phyloP scores from a whole-genome alignment of 1,140 invertebrate species.

The Atta colombica region DNA sequence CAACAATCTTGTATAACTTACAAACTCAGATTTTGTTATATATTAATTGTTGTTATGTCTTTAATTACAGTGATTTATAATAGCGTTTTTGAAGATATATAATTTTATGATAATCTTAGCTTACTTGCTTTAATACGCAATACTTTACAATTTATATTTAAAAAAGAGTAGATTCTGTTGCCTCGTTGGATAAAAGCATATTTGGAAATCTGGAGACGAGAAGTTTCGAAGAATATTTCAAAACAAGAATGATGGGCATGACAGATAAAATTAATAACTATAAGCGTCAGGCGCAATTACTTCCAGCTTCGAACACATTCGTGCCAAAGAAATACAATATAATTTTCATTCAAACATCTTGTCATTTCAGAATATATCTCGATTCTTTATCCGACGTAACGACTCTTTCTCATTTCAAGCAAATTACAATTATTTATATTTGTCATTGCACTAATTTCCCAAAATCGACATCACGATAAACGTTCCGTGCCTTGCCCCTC shows the following conservation, averaged over 20 bases:
- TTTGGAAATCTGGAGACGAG: slow-evolving; percentile 4
- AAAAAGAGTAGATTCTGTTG: slow-evolving; percentile 24
- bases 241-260: slow-evolving; percentile 42
- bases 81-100: neutral
- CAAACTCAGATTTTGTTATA: neutral
- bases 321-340: neutral
- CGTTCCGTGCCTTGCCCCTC: neutral
- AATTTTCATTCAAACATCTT: neutral
- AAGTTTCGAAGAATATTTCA: slow-evolving; percentile 39
- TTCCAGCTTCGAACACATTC: slow-evolving; percentile 17
- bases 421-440: neutral
- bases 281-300: neutral
- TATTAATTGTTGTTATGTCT: neutral
- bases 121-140: neutral
- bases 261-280: slow-evolving; percentile 17
- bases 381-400: neutral
- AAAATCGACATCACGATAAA: slow-evolving; percentile 13
- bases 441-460: slow-evolving; percentile 23
- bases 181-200: slow-evolving; percentile 18
- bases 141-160: neutral
- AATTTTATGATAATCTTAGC: neutral
- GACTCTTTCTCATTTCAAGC: neutral
- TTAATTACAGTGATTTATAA: neutral
- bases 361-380: neutral
- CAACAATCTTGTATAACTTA: neutral